Conservation (phyloP, 2,797 vertebrate species). For the Acrossocheilus fasciatus region DNA sequence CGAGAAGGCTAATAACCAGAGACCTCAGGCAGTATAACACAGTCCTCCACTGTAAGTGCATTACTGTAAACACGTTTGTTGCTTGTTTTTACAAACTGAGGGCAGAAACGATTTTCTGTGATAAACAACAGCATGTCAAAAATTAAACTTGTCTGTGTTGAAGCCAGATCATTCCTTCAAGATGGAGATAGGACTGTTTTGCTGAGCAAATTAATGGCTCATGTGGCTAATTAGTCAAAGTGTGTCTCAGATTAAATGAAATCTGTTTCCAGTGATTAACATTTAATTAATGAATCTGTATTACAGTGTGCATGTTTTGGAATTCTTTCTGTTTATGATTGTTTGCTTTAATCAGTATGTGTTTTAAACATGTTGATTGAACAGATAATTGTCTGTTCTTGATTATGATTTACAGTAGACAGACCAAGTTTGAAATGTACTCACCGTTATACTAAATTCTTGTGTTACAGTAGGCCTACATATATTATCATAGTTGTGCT, state of each 20-base stretch:
- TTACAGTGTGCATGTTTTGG: neutral
- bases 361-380: neutral
- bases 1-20: neutral
- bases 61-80: neutral
- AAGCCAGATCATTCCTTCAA: neutral
- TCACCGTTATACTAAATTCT: too few species aligned
- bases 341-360: slow-evolving; percentile 7
- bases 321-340: neutral
- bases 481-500: too few species aligned
- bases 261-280: slow-evolving; percentile 6
- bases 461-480: too few species aligned
- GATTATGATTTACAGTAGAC: neutral
- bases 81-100: slow-evolving; percentile 2
- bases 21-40: neutral
- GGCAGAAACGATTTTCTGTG: neutral
- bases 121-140: neutral
- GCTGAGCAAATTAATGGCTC: neutral
- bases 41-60: neutral
- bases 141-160: neutral
- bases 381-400: slow-evolving; percentile 3
- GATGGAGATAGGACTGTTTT: too few species aligned
- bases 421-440: too few species aligned
- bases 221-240: neutral
- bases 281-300: neutral
- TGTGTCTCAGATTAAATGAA: neutral